phyloP scores from a whole-genome alignment of 2,888 invertebrate species.

The Drosophila koepferae region DNA sequence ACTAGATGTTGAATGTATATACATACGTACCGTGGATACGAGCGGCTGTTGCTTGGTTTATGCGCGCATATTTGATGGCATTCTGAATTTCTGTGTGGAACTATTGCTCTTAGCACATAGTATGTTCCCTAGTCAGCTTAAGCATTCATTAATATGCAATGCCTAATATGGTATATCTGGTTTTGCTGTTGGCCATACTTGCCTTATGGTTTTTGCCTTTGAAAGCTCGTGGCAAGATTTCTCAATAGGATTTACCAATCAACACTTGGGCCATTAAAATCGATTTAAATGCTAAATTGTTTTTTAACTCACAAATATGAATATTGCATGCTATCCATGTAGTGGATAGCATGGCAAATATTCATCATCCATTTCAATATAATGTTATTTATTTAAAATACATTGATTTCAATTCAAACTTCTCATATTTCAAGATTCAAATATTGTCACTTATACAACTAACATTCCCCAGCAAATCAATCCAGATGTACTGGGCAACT shows the following conservation, averaged over 20 bases:
- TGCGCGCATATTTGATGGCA: constrained; percentile 56
- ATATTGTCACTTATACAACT: too few relatives aligned
- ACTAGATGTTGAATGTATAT: constrained; percentile 10
- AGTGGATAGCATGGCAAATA: too few relatives aligned
- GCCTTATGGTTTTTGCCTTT: constrained; percentile 22
- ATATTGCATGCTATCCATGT: not conserved
- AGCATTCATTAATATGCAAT: constrained; percentile 51
- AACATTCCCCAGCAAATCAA: too few relatives aligned
- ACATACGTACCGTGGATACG: constrained; percentile 15
- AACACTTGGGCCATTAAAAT: constrained; percentile 8
- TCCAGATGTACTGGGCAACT: not conserved
- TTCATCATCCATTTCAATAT: too few relatives aligned
- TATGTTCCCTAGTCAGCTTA: constrained; percentile 14
- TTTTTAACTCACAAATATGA: not conserved
- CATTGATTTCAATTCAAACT: too few relatives aligned
- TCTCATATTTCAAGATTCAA: too few relatives aligned
- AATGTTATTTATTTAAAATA: too few relatives aligned
- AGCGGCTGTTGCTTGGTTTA: constrained; percentile 44
- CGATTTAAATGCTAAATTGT: constrained; percentile 1
- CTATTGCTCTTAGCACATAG: constrained; percentile 41
- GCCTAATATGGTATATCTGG: not conserved
- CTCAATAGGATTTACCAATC: constrained; percentile 32
- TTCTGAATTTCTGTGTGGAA: constrained; percentile 52
- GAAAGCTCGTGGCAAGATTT: constrained; percentile 9
- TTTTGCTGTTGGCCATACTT: constrained; percentile 1